Evolutionary conservation across 2,797 vertebrate species (phyloP).

Genomic region (Numenius phaeopus): DNA sequence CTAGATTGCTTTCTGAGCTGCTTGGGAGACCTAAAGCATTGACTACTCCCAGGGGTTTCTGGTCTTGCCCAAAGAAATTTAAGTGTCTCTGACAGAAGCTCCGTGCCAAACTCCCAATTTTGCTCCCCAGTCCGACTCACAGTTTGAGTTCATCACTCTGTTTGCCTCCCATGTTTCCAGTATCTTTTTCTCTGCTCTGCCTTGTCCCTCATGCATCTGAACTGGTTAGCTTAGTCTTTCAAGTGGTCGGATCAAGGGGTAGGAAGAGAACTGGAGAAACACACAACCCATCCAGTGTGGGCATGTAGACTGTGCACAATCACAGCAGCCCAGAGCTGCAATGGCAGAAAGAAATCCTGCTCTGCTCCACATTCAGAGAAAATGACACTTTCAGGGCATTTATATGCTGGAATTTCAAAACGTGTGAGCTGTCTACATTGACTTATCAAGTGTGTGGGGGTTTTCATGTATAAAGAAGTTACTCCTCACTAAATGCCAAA

Average conservation of each 20-base stretch:
- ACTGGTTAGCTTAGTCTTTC: not conserved
- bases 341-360: not conserved
- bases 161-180: not conserved
- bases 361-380: not conserved
- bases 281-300: not conserved
- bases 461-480: conserved; percentile 44
- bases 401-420: conserved; percentile 45
- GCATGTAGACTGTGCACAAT: not conserved
- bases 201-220: not conserved
- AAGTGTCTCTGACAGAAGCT: not conserved
- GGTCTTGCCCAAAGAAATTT: not conserved
- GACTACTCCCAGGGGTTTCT: not conserved
- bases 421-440: conserved; percentile 13
- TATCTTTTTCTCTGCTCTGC: not conserved
- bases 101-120: not conserved
- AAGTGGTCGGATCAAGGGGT: not conserved
- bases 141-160: not conserved
- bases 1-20: not conserved
- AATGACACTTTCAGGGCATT: conserved; percentile 35
- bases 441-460: not conserved
- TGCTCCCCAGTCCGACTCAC: not conserved
- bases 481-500: conserved; percentile 13
- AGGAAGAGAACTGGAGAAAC: not conserved
- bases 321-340: not conserved
- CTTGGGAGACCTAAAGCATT: not conserved